A percentile compares a stretch with the other conserved stretches of the same genome.
phyloP scores from a whole-genome alignment of 1,140 invertebrate genomes.

The Hylaeus anthracinus region DNA sequence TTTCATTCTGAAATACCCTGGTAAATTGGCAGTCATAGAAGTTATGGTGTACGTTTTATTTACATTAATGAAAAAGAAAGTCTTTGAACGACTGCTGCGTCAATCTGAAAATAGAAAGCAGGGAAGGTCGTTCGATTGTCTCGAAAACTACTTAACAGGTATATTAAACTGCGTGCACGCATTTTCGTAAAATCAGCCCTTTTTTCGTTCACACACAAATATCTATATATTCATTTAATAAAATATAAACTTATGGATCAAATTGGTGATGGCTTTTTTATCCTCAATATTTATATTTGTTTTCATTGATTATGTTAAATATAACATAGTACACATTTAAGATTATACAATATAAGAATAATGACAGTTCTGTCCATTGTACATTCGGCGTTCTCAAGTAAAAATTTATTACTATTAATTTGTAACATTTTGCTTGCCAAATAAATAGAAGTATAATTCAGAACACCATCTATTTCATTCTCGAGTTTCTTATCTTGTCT shows the following conservation, averaged over 20 bases:
- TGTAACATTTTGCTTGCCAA: neutral
- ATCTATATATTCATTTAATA: neutral
- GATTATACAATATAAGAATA: too few relatives aligned
- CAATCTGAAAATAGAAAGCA: neutral
- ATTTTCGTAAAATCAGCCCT: neutral
- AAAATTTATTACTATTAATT: too few relatives aligned
- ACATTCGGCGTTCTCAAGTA: too few relatives aligned
- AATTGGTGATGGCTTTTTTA: neutral
- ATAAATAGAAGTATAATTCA: neutral
- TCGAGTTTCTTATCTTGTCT: neutral
- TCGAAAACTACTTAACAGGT: slow-evolving; percentile 15
- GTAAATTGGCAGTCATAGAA: neutral
- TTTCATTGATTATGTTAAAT: neutral
- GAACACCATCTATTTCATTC: slow-evolving; percentile 1
- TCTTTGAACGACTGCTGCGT: neutral
- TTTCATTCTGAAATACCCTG: neutral
- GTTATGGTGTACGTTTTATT: neutral
- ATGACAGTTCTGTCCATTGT: too few relatives aligned
- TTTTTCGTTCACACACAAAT: neutral
- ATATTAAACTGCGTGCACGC: neutral
- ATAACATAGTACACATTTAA: neutral
- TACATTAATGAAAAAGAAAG: neutral
- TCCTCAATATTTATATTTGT: neutral
- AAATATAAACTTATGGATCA: neutral
- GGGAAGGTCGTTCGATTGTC: slow-evolving; percentile 10